A percentile compares a stretch with the other conserved stretches of the same genome.
Conservation (phyloP, 2,113 vertebrate species). For the Microtus ochrogaster region DNA sequence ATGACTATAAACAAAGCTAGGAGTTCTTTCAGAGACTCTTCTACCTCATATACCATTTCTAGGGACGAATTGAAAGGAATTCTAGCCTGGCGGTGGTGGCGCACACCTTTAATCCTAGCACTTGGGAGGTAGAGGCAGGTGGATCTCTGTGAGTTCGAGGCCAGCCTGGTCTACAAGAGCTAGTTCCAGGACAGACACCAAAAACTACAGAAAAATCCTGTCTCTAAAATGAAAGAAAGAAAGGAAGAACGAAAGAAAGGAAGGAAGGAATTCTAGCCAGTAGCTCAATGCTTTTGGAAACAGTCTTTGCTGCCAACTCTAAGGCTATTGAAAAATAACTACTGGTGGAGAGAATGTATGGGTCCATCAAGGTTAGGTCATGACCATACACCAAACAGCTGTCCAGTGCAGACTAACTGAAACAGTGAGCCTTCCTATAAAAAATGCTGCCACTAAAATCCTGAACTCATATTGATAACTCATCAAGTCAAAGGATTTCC, state of each 20-base stretch:
- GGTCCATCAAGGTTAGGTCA: neutral
- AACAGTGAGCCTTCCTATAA: neutral
- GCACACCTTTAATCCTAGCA: no score
- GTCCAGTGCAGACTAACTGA: no score
- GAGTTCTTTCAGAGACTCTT: neutral
- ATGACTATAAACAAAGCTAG: neutral
- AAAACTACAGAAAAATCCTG: no score
- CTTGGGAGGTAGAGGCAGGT: no score
- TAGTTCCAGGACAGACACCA: no score
- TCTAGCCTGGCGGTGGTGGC: no score
- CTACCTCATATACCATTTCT: neutral
- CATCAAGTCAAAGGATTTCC: conserved; percentile 27
- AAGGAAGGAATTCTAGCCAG: neutral
- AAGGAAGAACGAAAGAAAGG: no score
- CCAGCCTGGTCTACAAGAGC: no score
- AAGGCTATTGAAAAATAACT: neutral
- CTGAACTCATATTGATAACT: neutral
- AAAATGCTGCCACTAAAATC: neutral
- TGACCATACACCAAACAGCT: neutral
- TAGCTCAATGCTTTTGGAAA: conserved; percentile 6
- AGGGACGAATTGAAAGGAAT: neutral
- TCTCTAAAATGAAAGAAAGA: no score
- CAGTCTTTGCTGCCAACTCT: neutral
- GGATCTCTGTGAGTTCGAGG: no score
- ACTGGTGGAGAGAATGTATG: neutral